Base-by-base conservation (phyloP, 2,888 invertebrate genomes). In the Diplolepis rosae region DNA sequence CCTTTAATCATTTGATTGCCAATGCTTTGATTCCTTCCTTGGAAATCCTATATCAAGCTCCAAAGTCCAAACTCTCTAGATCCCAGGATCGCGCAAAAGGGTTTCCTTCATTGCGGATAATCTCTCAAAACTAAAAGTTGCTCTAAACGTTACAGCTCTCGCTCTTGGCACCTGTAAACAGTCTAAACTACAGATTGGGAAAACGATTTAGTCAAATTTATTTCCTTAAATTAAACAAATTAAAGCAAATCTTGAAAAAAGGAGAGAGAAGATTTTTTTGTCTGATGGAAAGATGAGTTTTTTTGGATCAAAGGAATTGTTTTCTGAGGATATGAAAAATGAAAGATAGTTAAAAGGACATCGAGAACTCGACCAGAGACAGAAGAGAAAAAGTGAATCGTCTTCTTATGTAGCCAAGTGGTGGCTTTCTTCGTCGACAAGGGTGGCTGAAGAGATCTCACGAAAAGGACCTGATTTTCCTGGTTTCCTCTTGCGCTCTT, bases 1-100 rank as follows among this genome's bases (percentile, higher is more conserved):
- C 79, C 82, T 83, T 83, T 83, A 83, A 83, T 83, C 82, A 83
- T 80, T 80, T 77, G 79, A 82, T 82, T 81, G 80, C 61, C 61
- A 39, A 35, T 7, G 61, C 61, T 61, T 61, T 61, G 61, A 61
- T 61, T 61, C 61, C 61, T 61, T 61, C 24, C 39, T 24, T n/a
- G 24, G 24, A n/a, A 61, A 61, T 61, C 39, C 61, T 22, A 35
- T 56, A 56, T 11, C 56, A 56, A 56, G 32, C 22, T 5, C 56
- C 35, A 56, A 32, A 39, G 24, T 61, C 35, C 39, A 32, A 39
- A 35, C 15, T 22, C 18, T 39, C 24, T 7, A 13, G 22, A 24
- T 61, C 35, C 24, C 9, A 32, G 30, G 30, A 61, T 24, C 5
- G 35, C 61, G 18, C 22, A 35, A 35, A 24, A 56, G 22, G 32